These are phyloP conservation scores for Thinocorus orbignyianus DNA, from an alignment of 2,113 vertebrate genomes.

Conservation along the genomic window DNA sequence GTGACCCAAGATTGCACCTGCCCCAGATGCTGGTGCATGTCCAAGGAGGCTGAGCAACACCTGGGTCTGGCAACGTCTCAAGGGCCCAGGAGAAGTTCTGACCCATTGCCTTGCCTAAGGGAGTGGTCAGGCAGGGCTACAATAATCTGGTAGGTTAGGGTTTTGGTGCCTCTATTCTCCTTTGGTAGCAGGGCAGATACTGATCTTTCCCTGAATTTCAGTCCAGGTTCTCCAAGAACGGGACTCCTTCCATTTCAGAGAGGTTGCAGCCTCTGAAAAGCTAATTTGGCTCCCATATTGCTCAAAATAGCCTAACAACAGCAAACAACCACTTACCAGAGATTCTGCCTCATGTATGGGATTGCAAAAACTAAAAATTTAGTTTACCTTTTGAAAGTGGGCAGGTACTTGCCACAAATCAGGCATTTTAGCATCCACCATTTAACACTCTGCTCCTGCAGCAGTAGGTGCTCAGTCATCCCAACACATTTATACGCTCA, in stretches of 20 bases:
- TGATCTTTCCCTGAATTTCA: not conserved
- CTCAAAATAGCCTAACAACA: not conserved
- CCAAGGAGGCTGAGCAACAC: not conserved
- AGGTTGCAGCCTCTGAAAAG: not conserved
- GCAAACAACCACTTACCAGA: not conserved
- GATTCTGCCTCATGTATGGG: not conserved
- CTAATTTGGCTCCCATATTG: not conserved
- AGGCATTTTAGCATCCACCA: not conserved
- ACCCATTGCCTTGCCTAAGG: not conserved
- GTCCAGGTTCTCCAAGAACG: not conserved
- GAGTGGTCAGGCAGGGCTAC: not conserved
- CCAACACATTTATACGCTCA: not conserved
- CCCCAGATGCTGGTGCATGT: fast-evolving
- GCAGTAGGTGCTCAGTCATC: not conserved
- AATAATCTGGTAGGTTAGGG: not conserved
- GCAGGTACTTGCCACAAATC: not conserved
- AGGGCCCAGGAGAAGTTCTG: not conserved
- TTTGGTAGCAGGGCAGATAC: not conserved
- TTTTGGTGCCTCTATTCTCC: not conserved
- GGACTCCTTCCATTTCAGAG: not conserved
- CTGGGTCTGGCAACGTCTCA: not conserved
- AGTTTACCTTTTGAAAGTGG: not conserved
- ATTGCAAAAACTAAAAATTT: not conserved
- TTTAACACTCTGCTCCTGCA: not conserved
- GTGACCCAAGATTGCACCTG: not conserved